Percentiles rank a stretch among this genome's conserved stretches.
Evolutionary conservation across 2,888 invertebrate species (phyloP).

Genomic region (Eupeodes latifasciatus): DNA sequence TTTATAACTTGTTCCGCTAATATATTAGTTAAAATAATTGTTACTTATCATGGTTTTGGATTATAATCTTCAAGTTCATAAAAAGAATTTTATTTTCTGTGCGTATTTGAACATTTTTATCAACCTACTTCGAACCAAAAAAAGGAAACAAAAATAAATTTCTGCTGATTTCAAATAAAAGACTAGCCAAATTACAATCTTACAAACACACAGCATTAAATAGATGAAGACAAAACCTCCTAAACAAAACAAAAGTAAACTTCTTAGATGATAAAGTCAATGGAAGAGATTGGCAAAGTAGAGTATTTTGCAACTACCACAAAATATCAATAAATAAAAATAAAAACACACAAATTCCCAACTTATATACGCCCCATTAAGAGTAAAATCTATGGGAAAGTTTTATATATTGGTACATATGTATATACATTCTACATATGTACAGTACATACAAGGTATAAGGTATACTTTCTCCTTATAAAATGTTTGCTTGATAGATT

Average conservation of each 20-base stretch:
- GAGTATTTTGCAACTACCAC: slow-evolving; percentile 22
- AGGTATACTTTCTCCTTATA: neutral
- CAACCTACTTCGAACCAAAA: no score
- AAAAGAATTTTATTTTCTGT: no score
- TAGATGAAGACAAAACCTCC: neutral
- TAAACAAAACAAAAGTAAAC: neutral
- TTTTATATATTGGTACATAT: neutral
- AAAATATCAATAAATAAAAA: neutral
- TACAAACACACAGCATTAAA: no score
- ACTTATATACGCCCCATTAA: slow-evolving; percentile 9
- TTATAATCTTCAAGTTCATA: no score
- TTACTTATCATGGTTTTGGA: no score
- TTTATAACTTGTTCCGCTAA: no score
- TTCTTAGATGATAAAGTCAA: slow-evolving; percentile 9
- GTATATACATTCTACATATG: no score
- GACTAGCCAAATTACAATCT: no score
- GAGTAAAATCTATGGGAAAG: neutral
- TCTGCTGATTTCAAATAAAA: no score
- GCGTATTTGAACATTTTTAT: no score
- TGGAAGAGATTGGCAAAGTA: slow-evolving; percentile 24
- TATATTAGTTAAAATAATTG: no score
- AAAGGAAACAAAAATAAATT: no score
- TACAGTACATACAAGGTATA: neutral
- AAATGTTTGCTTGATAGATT: slow-evolving; percentile 23
- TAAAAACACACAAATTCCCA: neutral